Percentiles rank a stretch among this genome's conserved stretches.
Conservation (phyloP, 2,113 vertebrate genomes). For the Notothenia rossii region DNA sequence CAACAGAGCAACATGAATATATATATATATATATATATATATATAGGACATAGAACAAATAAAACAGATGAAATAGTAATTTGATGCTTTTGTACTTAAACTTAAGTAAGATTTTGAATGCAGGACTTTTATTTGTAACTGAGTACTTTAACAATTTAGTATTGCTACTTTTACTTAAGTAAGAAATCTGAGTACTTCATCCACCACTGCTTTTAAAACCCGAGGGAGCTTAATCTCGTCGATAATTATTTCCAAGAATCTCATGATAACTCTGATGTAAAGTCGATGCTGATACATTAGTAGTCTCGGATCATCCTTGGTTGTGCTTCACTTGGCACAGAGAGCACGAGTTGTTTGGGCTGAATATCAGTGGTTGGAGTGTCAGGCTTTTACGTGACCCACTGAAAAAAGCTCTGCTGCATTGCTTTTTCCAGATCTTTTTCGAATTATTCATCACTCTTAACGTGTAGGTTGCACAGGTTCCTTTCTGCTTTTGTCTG, state of each 20-base stretch:
- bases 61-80: too few species aligned
- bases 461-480: slow-evolving; percentile 66
- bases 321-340: not conserved
- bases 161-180: too few species aligned
- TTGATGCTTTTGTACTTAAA: too few species aligned
- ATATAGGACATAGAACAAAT: too few species aligned
- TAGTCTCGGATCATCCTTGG: slow-evolving; percentile 6
- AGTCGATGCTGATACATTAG: not conserved
- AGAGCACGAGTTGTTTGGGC: slow-evolving; percentile 6
- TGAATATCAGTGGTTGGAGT: slow-evolving; percentile 36
- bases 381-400: slow-evolving; percentile 61
- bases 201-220: too few species aligned
- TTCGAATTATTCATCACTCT: slow-evolving; percentile 66
- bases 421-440: slow-evolving; percentile 55
- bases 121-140: too few species aligned
- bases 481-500: slow-evolving; percentile 70
- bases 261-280: slow-evolving; percentile 1
- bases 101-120: too few species aligned
- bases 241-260: slow-evolving; percentile 13
- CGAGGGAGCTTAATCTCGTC: not conserved
- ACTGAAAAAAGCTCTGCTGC: slow-evolving; percentile 46
- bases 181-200: too few species aligned
- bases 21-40: too few species aligned
- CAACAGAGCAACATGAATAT: too few species aligned
- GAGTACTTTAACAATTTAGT: too few species aligned